Base-by-base conservation (phyloP, 2,888 invertebrate species). In the Melanophora roralis region DNA sequence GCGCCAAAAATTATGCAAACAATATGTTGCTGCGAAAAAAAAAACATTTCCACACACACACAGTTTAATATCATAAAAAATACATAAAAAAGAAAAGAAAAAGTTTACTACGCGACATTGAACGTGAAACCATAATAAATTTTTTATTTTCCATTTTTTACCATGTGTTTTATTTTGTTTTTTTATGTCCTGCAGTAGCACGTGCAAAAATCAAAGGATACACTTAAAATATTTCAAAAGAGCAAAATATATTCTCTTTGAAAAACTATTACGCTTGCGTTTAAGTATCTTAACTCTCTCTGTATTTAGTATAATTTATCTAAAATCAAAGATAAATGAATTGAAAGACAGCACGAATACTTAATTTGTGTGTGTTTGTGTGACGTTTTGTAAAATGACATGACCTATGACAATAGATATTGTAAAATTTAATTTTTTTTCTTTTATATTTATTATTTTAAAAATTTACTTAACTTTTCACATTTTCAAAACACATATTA, bases 1-100 rank as follows among this genome's bases (percentile, higher is more conserved):
- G 82, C 82, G 80, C 82, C 82, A 82, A 83, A 82, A 81, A 82
- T 67, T 82, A 79, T 81, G 77, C 82, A 82, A 82, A 75, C 76
- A 82, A 78, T 77, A 53, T 74, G 64, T 67, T 47, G 21, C 65
- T 51, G 16, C 51, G 16, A 67, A 40, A 8, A 51, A 57, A 67
- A 40, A 73, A 23, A 40, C 11, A 32, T 14, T 36, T 11, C 68
- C 27, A 27, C 32, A 78, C 34, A 32, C 45, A 78, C 59, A 59
- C 34, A 47, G 43, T 62, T 65, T 40, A 60, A 19, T 60, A 72
- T 57, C 14, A 59, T 60, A 49, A 80, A 78, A 72, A 76, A 62
- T 51, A 59, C 72, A 73, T 68, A 82, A 80, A 81, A 80, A 73
- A 57, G 67, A 60, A 21, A 45, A 62, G 65, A 73, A 77, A 64